phyloP scores from a whole-genome alignment of 2,113 vertebrate species.

The Neodontobutis hainanensis region DNA sequence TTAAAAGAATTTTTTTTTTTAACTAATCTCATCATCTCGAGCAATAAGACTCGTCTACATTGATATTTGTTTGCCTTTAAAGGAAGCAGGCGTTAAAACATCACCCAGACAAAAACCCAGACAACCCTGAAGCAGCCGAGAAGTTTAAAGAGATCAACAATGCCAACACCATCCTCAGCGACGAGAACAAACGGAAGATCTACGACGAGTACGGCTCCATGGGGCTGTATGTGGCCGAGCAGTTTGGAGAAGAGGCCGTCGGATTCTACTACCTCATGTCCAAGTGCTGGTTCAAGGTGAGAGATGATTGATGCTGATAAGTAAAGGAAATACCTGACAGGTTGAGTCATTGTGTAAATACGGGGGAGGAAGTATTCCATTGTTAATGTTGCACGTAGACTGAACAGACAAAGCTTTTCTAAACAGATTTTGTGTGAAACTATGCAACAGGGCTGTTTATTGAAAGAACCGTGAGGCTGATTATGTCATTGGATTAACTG shows the following conservation, averaged over 20 bases:
- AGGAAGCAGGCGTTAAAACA: constrained; percentile 88
- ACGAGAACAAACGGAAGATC: constrained; percentile 83
- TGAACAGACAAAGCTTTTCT: no score
- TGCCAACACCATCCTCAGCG: constrained; percentile 87
- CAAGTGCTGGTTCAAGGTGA: constrained; percentile 95
- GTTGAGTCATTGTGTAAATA: no score
- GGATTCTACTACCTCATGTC: constrained; percentile 87
- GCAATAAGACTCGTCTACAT: no score
- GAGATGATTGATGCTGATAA: background rate
- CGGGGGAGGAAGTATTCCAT: no score
- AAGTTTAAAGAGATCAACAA: constrained; percentile 92
- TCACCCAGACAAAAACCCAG: constrained; percentile 93
- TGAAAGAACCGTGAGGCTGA: no score
- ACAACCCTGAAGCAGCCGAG: constrained; percentile 76
- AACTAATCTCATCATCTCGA: no score
- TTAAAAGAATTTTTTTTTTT: no score
- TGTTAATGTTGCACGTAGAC: no score
- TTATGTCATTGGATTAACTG: background rate
- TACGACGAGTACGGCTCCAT: constrained; percentile 90
- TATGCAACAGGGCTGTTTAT: no score
- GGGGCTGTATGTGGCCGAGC: constrained; percentile 88
- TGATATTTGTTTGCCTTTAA: background rate
- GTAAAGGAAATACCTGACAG: no score
- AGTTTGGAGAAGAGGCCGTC: constrained; percentile 88
- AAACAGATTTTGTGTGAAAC: no score